Evolutionary conservation across 2,888 invertebrate species (phyloP).

Genomic region (Mimas tiliae): DNA sequence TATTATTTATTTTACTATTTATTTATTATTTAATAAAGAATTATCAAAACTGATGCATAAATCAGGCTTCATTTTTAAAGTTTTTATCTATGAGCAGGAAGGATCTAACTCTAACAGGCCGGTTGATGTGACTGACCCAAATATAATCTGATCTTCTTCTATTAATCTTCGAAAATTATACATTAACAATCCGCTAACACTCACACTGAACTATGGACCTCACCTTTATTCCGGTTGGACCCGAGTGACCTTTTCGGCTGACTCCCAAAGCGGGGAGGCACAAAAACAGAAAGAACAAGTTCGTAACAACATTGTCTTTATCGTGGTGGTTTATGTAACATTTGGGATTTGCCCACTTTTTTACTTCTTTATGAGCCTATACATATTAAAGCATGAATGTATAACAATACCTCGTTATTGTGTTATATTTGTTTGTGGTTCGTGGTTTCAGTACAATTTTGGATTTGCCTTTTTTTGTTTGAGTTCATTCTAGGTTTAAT

Average conservation of each 20-base stretch:
- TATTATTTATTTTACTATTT: no score
- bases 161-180: not conserved
- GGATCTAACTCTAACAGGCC: no score
- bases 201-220: constrained; percentile 37
- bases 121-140: no score
- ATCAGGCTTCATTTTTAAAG: no score
- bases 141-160: no score
- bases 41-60: no score
- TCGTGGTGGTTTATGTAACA: constrained; percentile 55
- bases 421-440: not conserved
- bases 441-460: not conserved
- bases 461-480: not conserved
- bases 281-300: constrained; percentile 53
- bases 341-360: constrained; percentile 45
- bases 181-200: constrained; percentile 30
- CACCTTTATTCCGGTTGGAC: constrained; percentile 56
- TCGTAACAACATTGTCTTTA: constrained; percentile 52
- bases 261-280: constrained; percentile 50
- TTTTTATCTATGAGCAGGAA: no score
- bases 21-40: no score
- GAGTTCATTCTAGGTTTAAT: no score
- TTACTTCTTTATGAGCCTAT: constrained; percentile 20
- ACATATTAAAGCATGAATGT: not conserved
- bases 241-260: constrained; percentile 52
- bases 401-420: not conserved